Conservation (phyloP, 2,113 vertebrate genomes). For the Eurypyga helias region DNA sequence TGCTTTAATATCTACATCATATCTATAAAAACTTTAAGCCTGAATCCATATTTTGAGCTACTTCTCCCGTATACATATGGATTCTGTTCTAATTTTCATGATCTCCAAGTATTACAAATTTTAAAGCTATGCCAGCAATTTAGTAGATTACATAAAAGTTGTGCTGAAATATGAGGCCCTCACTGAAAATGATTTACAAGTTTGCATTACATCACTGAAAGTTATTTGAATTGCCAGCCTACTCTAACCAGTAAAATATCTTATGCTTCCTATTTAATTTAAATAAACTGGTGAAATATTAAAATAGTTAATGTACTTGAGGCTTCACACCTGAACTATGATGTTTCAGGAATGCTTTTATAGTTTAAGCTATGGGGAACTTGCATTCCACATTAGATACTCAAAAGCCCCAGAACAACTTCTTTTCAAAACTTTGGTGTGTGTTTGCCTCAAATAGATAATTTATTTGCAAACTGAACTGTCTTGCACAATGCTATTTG, state of each 20-base stretch:
- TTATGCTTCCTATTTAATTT: slow-evolving; percentile 30
- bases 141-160: slow-evolving; percentile 34
- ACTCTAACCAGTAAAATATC: neutral
- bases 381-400: neutral
- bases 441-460: neutral
- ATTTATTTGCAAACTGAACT: slow-evolving; percentile 6
- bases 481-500: slow-evolving; percentile 2
- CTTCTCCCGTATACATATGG: neutral
- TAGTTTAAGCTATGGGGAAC: neutral
- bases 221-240: neutral
- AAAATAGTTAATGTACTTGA: slow-evolving; percentile 11
- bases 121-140: slow-evolving; percentile 52
- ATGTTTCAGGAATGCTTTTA: slow-evolving; percentile 30
- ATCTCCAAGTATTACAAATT: slow-evolving; percentile 41
- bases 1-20: neutral
- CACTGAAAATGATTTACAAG: slow-evolving; percentile 38
- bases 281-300: neutral
- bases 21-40: slow-evolving; percentile 10
- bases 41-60: slow-evolving; percentile 25
- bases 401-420: neutral
- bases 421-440: neutral
- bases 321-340: slow-evolving; percentile 44
- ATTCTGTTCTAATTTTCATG: slow-evolving; percentile 57
- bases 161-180: slow-evolving; percentile 27
- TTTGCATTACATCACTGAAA: slow-evolving; percentile 49